Base-by-base conservation (phyloP, 2,113 vertebrate genomes). In the Siphamia tubifer region DNA sequence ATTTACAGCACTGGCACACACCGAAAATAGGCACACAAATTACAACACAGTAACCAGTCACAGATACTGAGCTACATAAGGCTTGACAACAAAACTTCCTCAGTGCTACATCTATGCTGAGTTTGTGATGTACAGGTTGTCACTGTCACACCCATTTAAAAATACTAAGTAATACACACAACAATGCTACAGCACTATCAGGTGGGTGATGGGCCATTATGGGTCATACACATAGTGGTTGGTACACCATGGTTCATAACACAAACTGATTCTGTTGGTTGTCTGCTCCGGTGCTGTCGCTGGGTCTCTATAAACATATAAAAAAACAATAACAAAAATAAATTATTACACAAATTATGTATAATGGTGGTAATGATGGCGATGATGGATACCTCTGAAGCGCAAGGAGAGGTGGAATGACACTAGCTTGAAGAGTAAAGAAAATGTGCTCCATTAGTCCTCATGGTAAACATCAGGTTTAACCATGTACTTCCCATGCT, bases 211-310 rank as follows among this genome's bases (percentile, higher is more conserved):
- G 86, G 83, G 84, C 82, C 84, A 32, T 89, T 91, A 91, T 91
- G 90, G 84, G 89, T 92, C 90, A 91, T 89, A 92, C 92, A 93
- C 89, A 93, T 84, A 86, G 91, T 93, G 90, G 92, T 93, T 69
- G 92, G 92, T 64, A 93, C 92, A 91, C 92, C 92, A 90, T 89
- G 90, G 91, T 92, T 94, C 91, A 93, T 92, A 87, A 93, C 91
- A 93, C 91, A 93, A 87, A 94, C 91, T 89, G 91, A 94, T 74
- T 93, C 90, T 87, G 92, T 83, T 84, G 89, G 85, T 86, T 81
- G 85, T 90, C 89, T 88, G 87, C 87, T 89, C 89, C 89, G 87
- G 68, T 85, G 87, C 78, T 85, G 87, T 88, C 87, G 84, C 85
- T 90, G 89, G 84, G 79, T 89, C 86, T 90, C 89, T 90, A 90